Evolutionary conservation across 2,113 vertebrate species (phyloP).

Genomic region (Seriola dumerili): DNA sequence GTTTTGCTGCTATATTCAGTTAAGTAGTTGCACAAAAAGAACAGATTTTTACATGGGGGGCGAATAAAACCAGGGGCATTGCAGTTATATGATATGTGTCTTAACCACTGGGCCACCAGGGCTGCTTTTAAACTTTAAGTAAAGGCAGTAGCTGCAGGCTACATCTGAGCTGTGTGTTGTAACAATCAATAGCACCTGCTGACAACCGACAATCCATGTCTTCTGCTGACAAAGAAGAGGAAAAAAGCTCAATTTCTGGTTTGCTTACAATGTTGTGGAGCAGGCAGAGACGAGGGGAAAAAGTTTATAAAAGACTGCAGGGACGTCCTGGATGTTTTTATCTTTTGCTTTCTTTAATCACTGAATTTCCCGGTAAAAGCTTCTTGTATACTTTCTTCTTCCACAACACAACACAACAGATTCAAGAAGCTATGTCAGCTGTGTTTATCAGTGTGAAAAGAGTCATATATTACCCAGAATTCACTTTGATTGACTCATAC

Average conservation of each 20-base stretch:
- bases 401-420: not conserved
- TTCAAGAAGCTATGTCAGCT: not conserved
- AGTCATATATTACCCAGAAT: not conserved
- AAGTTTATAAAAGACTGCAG: conserved; percentile 1
- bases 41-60: no score
- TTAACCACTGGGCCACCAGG: not conserved
- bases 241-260: conserved; percentile 41
- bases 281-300: rapidly evolving
- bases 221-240: conserved; percentile 31
- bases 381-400: not conserved
- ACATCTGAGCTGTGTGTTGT: conserved; percentile 17
- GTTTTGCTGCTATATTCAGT: not conserved
- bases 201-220: conserved; percentile 42
- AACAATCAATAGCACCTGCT: conserved; percentile 37
- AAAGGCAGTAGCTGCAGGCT: not conserved
- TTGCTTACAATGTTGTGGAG: not conserved
- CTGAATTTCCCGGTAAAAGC: not conserved
- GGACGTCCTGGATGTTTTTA: not conserved
- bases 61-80: not conserved
- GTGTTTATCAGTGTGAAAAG: conserved; percentile 5
- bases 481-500: not conserved
- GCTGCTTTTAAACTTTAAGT: not conserved
- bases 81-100: not conserved
- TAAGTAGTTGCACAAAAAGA: no score
- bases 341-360: not conserved